Conservation (phyloP, 1,140 invertebrate species). For the Megalonaias nervosa region DNA sequence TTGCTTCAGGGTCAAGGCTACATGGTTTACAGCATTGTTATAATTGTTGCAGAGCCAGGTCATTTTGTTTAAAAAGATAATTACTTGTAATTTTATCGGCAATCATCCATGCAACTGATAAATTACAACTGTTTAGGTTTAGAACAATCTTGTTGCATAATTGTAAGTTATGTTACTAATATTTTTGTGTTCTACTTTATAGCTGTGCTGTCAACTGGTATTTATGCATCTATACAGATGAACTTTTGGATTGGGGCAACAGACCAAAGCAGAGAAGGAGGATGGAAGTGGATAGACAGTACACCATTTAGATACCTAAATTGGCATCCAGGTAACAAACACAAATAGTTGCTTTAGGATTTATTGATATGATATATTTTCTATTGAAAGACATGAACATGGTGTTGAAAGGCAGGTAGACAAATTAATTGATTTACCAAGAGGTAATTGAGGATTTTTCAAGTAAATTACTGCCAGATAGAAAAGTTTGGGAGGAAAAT, state of each 20-base stretch:
- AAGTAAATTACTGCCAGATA: not conserved
- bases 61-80: not conserved
- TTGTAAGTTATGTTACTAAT: not conserved
- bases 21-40: no score
- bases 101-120: not conserved
- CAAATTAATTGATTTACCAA: not conserved
- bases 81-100: not conserved
- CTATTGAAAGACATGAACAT: not conserved
- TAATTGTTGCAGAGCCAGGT: no score
- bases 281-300: constrained; percentile 57
- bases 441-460: not conserved
- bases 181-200: not conserved
- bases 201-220: constrained; percentile 42
- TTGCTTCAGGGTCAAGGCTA: no score
- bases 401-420: not conserved
- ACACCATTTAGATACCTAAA: constrained; percentile 53
- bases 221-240: constrained; percentile 33
- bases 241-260: constrained; percentile 59
- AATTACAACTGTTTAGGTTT: not conserved
- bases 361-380: not conserved
- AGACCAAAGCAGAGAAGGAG: constrained; percentile 53
- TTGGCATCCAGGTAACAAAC: constrained; percentile 51
- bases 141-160: not conserved
- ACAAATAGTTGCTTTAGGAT: not conserved
- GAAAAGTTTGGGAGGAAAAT: not conserved